Evolutionary conservation across 2,797 vertebrate species (phyloP).

Genomic region (Oryzias sinensis): DNA sequence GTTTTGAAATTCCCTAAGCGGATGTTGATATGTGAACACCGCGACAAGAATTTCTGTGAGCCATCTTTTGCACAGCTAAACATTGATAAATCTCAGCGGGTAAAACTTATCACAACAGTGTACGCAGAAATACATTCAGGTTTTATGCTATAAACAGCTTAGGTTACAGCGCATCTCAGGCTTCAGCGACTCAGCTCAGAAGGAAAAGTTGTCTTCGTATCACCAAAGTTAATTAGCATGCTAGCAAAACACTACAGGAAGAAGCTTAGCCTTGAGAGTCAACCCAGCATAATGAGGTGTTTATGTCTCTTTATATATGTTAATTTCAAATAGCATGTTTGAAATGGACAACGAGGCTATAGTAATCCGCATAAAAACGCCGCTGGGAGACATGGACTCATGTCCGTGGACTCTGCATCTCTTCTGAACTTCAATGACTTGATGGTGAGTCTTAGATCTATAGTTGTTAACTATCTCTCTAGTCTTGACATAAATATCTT

Average conservation of each 20-base stretch:
- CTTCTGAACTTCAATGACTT: slow-evolving; percentile 93
- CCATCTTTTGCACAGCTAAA: slow-evolving; percentile 48
- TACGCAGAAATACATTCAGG: neutral
- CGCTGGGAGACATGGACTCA: slow-evolving; percentile 94
- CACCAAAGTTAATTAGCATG: slow-evolving; percentile 29
- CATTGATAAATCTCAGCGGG: neutral
- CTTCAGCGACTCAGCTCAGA: neutral
- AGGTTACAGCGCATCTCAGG: slow-evolving; percentile 6
- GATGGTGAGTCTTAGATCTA: slow-evolving; percentile 81
- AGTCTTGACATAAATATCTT: no score
- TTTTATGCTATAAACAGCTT: neutral
- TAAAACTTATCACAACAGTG: slow-evolving; percentile 13
- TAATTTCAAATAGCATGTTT: slow-evolving; percentile 76
- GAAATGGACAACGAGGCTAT: slow-evolving; percentile 90
- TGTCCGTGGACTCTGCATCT: slow-evolving; percentile 86
- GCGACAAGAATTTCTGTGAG: slow-evolving; percentile 26
- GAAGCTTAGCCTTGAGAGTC: slow-evolving; percentile 51
- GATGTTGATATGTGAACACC: slow-evolving; percentile 65
- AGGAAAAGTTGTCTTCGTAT: neutral
- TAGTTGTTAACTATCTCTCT: no score
- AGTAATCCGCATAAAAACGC: slow-evolving; percentile 93
- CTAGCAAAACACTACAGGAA: slow-evolving; percentile 51
- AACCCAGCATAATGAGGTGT: slow-evolving; percentile 54
- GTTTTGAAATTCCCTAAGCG: slow-evolving; percentile 54
- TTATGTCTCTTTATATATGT: slow-evolving; percentile 72